Percentiles rank a stretch among this genome's conserved stretches.
Conservation (phyloP, 37 sponge, comb jelly and placozoan species). For the Geodia barretti region DNA sequence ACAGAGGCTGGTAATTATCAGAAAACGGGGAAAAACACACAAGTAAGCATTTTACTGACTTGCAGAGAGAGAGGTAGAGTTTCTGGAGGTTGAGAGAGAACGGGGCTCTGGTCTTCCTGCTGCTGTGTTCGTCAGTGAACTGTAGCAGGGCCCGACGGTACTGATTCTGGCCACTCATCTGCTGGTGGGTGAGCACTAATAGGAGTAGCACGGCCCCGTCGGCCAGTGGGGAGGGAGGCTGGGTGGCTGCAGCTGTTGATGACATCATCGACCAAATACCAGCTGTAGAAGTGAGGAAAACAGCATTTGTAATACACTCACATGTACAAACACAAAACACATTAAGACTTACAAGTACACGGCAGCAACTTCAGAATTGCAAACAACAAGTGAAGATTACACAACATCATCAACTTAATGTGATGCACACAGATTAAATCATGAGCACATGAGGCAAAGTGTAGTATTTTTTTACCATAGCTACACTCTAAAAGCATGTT, state of each 20-base stretch:
- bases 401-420: too few relatives aligned
- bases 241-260: background rate
- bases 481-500: too few relatives aligned
- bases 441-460: too few relatives aligned
- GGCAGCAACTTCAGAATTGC: too few relatives aligned
- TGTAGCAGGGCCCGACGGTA: conserved; percentile 54
- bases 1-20: too few relatives aligned
- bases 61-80: conserved; percentile 75
- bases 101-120: background rate
- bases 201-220: conserved; percentile 71
- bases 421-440: too few relatives aligned
- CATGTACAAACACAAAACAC: too few relatives aligned
- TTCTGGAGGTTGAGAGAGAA: conserved; percentile 64
- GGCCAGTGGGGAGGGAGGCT: conserved; percentile 63
- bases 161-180: conserved; percentile 54
- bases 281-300: too few relatives aligned
- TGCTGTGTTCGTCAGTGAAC: conserved; percentile 59
- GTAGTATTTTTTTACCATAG: too few relatives aligned
- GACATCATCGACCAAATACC: conserved; percentile 76
- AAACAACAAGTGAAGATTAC: too few relatives aligned
- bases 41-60: conserved; percentile 24
- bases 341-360: background rate
- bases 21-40: too few relatives aligned
- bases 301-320: too few relatives aligned
- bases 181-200: conserved; percentile 63